A percentile compares a stretch with the other conserved stretches of the same genome.
phyloP scores from a whole-genome alignment of 2,797 vertebrate genomes.

The Helarctos malayanus region DNA sequence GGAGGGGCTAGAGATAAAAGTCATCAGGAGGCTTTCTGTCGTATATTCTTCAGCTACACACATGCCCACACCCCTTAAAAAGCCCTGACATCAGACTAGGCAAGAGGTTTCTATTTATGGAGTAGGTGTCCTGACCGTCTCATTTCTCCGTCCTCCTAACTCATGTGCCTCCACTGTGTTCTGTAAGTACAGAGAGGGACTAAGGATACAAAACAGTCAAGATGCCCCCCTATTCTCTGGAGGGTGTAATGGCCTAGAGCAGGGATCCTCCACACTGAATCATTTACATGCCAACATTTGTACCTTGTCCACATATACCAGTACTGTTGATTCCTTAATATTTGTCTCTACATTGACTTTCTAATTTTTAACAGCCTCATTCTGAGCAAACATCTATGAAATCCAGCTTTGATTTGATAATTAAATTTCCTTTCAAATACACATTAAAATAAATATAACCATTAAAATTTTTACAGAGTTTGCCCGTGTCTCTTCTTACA shows the following conservation, averaged over 20 bases:
- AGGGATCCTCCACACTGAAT: neutral
- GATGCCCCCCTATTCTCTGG: neutral
- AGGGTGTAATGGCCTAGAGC: neutral
- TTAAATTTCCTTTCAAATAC: slow-evolving; percentile 11
- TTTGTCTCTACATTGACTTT: neutral
- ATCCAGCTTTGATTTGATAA: neutral
- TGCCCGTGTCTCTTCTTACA: neutral
- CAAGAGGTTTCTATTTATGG: neutral
- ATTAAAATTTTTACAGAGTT: neutral
- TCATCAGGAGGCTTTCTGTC: neutral
- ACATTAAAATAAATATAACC: neutral
- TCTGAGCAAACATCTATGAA: neutral
- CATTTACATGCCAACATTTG: neutral
- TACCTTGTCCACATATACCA: neutral
- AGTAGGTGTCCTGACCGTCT: neutral
- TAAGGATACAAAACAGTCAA: neutral
- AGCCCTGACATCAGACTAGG: neutral
- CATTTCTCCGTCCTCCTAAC: neutral
- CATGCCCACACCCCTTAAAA: neutral
- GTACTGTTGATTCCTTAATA: neutral
- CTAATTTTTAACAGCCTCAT: neutral
- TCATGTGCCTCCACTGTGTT: neutral
- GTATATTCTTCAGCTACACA: neutral
- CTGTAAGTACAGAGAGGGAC: neutral
- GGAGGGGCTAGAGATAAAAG: neutral